phyloP scores from a whole-genome alignment of 2,113 vertebrate genomes.

The Alexandromys fortis region DNA sequence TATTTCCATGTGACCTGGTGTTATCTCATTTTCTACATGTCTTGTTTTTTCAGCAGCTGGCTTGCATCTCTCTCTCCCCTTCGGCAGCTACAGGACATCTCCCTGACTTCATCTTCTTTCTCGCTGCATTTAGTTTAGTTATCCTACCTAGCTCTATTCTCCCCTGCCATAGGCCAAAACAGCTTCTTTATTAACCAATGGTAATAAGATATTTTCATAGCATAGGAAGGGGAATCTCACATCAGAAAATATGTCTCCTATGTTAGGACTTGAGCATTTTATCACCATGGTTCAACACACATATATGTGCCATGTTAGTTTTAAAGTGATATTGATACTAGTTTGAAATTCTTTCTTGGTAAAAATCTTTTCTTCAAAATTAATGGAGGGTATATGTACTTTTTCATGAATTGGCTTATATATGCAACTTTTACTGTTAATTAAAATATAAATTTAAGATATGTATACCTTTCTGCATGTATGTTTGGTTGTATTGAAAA shows the following conservation, averaged over 20 bases:
- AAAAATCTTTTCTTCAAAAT: conserved; percentile 44
- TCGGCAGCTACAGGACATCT: no score
- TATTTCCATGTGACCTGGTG: no score
- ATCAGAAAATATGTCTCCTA: not conserved
- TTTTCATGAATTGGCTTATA: not conserved
- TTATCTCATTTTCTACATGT: no score
- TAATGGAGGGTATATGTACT: not conserved
- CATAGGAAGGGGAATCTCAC: no score
- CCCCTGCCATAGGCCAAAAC: no score
- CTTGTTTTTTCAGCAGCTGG: no score
- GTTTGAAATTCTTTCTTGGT: conserved; percentile 15
- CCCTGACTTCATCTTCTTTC: no score
- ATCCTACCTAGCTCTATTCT: no score
- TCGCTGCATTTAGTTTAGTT: no score
- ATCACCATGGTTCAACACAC: not conserved
- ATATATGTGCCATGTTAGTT: not conserved
- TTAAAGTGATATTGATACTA: not conserved
- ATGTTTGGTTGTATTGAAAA: not conserved
- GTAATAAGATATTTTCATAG: no score
- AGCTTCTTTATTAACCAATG: no score
- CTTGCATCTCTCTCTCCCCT: no score
- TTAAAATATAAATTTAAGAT: not conserved
- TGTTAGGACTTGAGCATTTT: not conserved
- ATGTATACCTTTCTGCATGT: not conserved
- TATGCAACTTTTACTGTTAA: not conserved